Percentiles rank a stretch among this genome's conserved stretches.
Evolutionary conservation across 2,888 invertebrate genomes (phyloP).

Genomic region (Disparrhopalites patrizii): DNA sequence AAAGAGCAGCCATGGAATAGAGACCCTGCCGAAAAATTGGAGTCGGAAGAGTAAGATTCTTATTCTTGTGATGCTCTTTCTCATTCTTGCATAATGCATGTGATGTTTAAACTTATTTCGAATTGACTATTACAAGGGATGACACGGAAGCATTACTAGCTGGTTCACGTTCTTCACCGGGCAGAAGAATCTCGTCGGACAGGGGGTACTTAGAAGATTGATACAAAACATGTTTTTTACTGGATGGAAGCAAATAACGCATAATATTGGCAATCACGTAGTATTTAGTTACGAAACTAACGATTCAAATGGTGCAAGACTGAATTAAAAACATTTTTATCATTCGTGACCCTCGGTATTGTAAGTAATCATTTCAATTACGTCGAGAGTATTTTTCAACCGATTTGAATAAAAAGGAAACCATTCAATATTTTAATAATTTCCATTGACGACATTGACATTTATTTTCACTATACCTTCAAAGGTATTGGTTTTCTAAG

Average conservation of each 20-base stretch:
- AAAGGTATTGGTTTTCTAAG: too few species aligned
- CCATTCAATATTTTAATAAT: too few species aligned
- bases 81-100: neutral
- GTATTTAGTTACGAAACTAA: neutral
- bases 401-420: too few species aligned
- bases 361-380: too few species aligned
- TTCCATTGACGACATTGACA: too few species aligned
- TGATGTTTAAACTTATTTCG: neutral
- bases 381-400: too few species aligned
- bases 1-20: constrained; percentile 45
- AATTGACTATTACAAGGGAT: neutral
- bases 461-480: too few species aligned
- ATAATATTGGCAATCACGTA: neutral
- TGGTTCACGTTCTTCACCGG: neutral
- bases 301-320: neutral
- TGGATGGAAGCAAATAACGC: too few species aligned
- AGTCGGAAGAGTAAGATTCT: neutral
- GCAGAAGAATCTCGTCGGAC: neutral
- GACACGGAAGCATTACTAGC: neutral
- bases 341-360: too few species aligned
- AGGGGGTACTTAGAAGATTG: neutral
- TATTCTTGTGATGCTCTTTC: neutral
- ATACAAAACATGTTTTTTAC: too few species aligned
- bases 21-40: constrained; percentile 21
- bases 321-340: neutral